phyloP scores from a whole-genome alignment of 2,888 invertebrate genomes.

The Drosophila gaucha region DNA sequence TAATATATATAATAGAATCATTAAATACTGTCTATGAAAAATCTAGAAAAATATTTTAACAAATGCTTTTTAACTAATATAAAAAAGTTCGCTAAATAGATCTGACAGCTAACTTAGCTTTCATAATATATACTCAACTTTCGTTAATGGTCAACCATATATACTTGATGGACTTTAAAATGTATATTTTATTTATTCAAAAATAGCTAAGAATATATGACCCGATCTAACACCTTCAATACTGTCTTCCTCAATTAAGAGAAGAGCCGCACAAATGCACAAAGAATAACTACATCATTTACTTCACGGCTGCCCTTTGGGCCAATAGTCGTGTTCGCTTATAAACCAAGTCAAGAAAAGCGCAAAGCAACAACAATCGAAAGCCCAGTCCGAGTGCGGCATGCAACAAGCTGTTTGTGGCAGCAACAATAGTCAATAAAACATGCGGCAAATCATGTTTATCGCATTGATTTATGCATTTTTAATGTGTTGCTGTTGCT shows the following conservation, averaged over 20 bases:
- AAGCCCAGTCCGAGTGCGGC: background rate
- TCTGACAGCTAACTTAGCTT: no score
- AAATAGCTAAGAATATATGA: no score
- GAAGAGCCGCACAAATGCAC: background rate
- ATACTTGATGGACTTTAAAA: no score
- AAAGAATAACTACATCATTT: constrained; percentile 17
- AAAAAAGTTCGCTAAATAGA: no score
- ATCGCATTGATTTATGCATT: constrained; percentile 85
- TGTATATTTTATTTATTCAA: no score
- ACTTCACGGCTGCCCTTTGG: constrained; percentile 40
- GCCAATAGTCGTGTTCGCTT: constrained; percentile 65
- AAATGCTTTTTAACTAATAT: no score
- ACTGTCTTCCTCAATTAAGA: constrained; percentile 6
- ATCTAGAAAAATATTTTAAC: no score
- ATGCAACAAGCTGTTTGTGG: constrained; percentile 29
- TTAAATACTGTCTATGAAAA: no score
- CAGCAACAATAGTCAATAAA: constrained; percentile 85
- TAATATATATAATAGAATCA: no score
- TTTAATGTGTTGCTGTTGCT: constrained; percentile 85
- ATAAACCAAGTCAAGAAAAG: constrained; percentile 49
- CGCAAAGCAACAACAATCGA: constrained; percentile 20
- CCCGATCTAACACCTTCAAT: background rate
- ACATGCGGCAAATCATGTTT: constrained; percentile 85
- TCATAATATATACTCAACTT: no score
- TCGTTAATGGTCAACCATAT: no score